Base-by-base conservation (phyloP, 2,888 invertebrate genomes). In the Cynaeus angustus region DNA sequence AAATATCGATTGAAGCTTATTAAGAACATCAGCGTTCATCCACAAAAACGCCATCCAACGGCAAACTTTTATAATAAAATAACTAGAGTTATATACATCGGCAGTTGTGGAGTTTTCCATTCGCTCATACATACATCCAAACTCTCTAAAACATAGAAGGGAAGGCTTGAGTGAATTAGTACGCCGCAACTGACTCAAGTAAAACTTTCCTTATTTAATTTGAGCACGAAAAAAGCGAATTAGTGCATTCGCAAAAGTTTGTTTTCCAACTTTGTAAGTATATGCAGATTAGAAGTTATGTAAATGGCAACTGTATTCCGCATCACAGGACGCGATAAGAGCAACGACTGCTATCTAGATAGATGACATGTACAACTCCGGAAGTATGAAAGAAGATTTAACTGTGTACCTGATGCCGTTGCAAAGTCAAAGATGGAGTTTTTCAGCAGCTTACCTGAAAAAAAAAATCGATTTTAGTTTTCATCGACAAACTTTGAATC, bases 241-340 rank as follows among this genome's bases (percentile, higher is more conserved):
- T 78, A 79, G 75, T 76, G 78, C 77, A 80, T 79, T 79, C 74
- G 78, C 72, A 77, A 77, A 21, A 77, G 76, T 77, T 78, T 75
- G 76, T 80, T 78, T 76, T 74, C 75, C 71, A 72, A 75, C 71
- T 74, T 71, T 67, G 76, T 77, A 79, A 81, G 79, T 78, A 78
- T 79, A 82, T 81, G 81, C 79, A 81, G 81, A 82, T 82, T 81
- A 80, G 79, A 80, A 81, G 78, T 81, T 81, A 82, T 82, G 82
- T 81, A 82, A 82, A 82, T 81, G 76, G 75, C 76, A 74, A 70
- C 74, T 77, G 78, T 78, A 79, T 77, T 75, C 78, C 74, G 74
- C 74, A 72, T 74, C 72, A 71, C 74, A 72, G 75, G 71, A 58
- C 69, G 72, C 74, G 77, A 79, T 77, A 78, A 79, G 75, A 73